phyloP scores from a whole-genome alignment of 2,113 vertebrate species.

The Petaurus breviceps region DNA sequence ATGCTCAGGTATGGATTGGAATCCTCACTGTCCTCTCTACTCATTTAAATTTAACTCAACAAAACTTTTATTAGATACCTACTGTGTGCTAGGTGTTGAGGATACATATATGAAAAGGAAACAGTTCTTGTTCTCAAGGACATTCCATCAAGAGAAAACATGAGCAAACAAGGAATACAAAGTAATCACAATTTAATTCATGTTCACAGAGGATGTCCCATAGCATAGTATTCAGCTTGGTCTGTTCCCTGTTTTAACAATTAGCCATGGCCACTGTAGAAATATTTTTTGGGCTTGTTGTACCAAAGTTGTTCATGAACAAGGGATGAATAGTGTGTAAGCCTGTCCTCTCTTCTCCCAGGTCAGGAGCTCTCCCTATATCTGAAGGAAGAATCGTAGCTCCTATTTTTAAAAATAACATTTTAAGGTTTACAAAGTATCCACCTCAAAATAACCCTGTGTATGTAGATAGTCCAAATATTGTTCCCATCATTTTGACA shows the following conservation, averaged over 20 bases:
- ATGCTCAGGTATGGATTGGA: not conserved
- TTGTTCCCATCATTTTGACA: not conserved
- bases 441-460: not conserved
- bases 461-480: not conserved
- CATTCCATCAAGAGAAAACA: not conserved
- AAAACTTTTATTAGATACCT: not conserved
- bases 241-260: not conserved
- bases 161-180: not conserved
- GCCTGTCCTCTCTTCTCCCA: not conserved
- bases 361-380: not conserved
- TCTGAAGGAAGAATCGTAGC: not conserved
- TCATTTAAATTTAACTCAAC: not conserved
- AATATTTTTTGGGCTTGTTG: not conserved
- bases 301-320: not conserved
- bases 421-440: not conserved
- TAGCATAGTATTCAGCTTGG: not conserved
- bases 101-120: not conserved
- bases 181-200: not conserved
- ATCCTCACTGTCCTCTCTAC: not conserved
- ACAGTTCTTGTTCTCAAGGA: not conserved
- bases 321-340: not conserved
- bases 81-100: not conserved
- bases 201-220: not conserved
- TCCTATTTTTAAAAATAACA: not conserved
- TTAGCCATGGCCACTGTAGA: not conserved